Base-by-base conservation (phyloP, 2,888 invertebrate genomes). In the Neria commutata region DNA sequence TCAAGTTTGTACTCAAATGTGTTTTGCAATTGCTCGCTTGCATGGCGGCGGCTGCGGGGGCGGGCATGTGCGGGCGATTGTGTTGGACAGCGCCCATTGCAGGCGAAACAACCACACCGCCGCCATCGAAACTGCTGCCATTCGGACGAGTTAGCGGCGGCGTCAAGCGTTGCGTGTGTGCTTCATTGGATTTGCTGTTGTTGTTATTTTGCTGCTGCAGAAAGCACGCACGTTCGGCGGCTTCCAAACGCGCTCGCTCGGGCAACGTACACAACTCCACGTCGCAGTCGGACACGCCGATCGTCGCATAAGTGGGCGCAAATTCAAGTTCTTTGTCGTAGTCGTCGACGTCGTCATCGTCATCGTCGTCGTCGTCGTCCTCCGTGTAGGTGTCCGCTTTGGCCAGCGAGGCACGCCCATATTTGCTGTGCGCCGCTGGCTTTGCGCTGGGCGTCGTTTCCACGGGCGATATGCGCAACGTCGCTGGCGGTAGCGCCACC, bases 131-230 rank as follows among this genome's bases (percentile, higher is more conserved):
- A 40, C 10, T 16, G 23, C 16, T 47, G 14, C 4, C 24, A 14
- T 17, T 21, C 29, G 33, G 14, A 10, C 10, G 8, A 10, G 33
- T 33, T 33, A 14, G 33, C 14, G 14, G 33, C 14, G 10, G 33
- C 8, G 14, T 33, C 14, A 14, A 8, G 14, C 14, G 8, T 33
- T 14, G 4, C 17, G 3, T 23, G 33, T 52, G 14, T 34, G 23
- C 25, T 14, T 6, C 10, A 1, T 16, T 19, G 16, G 54, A 54
- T 10, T 56, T 58, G 17, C 56, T 25, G 59, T 72, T 74, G 54
- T 62, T 64, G 37, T 71, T 68, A 68, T 73, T 73, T 57, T 72
- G 74, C 60, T 71, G 72, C 34, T 68, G 69, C 24, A 73, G 59
- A 23, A 73, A 69, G n/a, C 69, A 67, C 42, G 68, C 66, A 51